These are phyloP conservation scores for Mallateleia sp. DNA, from an alignment of 2,888 invertebrate species.

Conservation along the genomic window DNA sequence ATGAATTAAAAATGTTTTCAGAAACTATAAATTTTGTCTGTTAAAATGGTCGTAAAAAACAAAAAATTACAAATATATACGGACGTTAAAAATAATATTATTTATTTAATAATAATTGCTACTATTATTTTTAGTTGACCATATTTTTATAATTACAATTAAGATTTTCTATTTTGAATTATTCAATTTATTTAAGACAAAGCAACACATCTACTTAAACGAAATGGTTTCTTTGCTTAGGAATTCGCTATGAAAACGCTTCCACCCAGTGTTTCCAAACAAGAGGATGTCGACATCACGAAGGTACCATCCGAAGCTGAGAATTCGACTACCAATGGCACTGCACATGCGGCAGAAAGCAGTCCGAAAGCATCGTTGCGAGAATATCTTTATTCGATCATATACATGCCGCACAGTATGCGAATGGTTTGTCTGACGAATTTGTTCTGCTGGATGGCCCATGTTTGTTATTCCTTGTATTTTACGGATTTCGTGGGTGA, in stretches of 20 bases:
- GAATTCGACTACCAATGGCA: constrained; percentile 26
- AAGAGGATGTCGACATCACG: constrained; percentile 85
- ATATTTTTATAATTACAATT: no score
- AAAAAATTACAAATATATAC: no score
- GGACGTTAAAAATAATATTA: no score
- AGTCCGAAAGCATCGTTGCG: constrained; percentile 85
- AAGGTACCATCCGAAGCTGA: constrained; percentile 74
- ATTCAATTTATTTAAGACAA: no score
- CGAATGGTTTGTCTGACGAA: constrained; percentile 97
- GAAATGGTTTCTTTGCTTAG: constrained; percentile 81
- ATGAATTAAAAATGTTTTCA: no score
- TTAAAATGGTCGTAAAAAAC: no score
- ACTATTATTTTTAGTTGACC: no score
- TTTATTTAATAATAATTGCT: no score
- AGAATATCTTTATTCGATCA: constrained; percentile 96
- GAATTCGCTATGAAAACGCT: constrained; percentile 85
- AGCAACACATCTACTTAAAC: no score
- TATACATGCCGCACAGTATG: constrained; percentile 97
- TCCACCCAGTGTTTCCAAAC: constrained; percentile 78
- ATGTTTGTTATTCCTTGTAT: constrained; percentile 98
- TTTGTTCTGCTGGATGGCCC: constrained; percentile 99
- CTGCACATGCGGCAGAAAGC: constrained; percentile 33
- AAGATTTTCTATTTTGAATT: no score
- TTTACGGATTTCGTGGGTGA: constrained; percentile 99
- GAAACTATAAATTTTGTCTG: no score